Evolutionary conservation across 2,888 invertebrate genomes (phyloP).

Genomic region (Cheiracanthium punctorium): DNA sequence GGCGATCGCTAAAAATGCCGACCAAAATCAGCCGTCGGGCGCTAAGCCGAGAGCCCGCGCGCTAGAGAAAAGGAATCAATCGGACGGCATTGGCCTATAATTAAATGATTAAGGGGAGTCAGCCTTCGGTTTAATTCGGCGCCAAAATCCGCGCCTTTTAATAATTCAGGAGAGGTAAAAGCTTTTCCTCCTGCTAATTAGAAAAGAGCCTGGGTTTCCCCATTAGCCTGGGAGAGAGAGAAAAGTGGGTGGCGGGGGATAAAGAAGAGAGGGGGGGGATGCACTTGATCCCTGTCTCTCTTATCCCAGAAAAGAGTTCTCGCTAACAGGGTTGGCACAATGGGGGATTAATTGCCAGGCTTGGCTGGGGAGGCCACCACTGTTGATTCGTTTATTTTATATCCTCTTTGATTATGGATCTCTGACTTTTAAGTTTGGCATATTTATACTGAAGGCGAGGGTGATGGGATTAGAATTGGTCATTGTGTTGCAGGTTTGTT

Average conservation of each 20-base stretch:
- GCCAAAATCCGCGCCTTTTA: slow-evolving; percentile 69
- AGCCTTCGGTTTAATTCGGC: slow-evolving; percentile 63
- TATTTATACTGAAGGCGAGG: slow-evolving; percentile 3
- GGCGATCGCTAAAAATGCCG: slow-evolving; percentile 33
- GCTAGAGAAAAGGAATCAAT: slow-evolving; percentile 66
- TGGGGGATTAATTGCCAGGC: slow-evolving; percentile 54
- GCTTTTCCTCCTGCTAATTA: slow-evolving; percentile 66
- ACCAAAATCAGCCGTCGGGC: slow-evolving; percentile 43
- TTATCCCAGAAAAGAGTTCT: slow-evolving; percentile 50
- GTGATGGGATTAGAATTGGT: slow-evolving; percentile 15
- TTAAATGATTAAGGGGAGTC: slow-evolving; percentile 67
- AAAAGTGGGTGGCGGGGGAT: too few relatives aligned
- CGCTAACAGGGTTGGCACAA: slow-evolving; percentile 55
- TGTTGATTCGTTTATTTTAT: slow-evolving; percentile 22
- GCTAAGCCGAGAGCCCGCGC: slow-evolving; percentile 51
- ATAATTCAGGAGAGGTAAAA: slow-evolving; percentile 68
- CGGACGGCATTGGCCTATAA: slow-evolving; percentile 61
- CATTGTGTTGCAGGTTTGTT: slow-evolving; percentile 17
- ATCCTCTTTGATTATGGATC: slow-evolving; percentile 17
- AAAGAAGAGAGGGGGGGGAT: slow-evolving; percentile 38
- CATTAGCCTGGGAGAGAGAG: slow-evolving; percentile 38
- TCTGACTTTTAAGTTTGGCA: slow-evolving; percentile 10
- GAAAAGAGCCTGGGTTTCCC: slow-evolving; percentile 46
- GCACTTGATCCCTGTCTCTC: slow-evolving; percentile 56
- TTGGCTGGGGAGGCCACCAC: slow-evolving; percentile 41